A percentile compares a stretch with the other conserved stretches of the same genome.
phyloP scores from a whole-genome alignment of 2,797 vertebrate species.

The Coracias cyanogaster region DNA sequence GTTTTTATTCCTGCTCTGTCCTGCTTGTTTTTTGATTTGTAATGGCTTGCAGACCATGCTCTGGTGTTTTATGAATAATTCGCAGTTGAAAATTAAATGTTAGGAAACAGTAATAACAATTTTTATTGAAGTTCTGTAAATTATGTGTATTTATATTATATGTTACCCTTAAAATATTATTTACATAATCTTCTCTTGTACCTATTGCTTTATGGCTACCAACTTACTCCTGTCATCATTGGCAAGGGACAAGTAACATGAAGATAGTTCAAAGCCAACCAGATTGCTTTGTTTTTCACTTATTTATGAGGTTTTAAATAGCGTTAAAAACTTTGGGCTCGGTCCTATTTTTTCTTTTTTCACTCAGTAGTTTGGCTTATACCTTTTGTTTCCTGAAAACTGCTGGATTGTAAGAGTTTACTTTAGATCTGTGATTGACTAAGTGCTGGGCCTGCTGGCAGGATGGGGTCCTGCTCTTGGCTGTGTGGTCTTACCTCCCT shows the following conservation, averaged over 20 bases:
- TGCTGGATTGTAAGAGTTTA: neutral
- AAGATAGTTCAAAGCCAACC: neutral
- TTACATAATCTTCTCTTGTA: neutral
- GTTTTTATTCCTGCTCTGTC: neutral
- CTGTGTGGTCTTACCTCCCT: neutral
- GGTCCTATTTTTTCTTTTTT: neutral
- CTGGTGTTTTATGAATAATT: neutral
- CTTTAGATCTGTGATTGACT: neutral
- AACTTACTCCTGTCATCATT: neutral
- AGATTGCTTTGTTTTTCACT: conserved; percentile 13
- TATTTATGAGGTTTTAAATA: conserved; percentile 30
- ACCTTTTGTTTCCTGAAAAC: neutral
- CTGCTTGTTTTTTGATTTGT: neutral
- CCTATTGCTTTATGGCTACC: neutral
- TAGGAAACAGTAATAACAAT: neutral
- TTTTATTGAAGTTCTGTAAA: neutral
- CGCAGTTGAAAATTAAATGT: neutral
- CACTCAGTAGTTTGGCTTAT: neutral
- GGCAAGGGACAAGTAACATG: neutral
- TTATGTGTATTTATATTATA: neutral
- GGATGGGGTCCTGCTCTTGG: neutral
- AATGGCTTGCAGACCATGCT: neutral
- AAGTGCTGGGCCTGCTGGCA: neutral
- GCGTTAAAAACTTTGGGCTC: neutral
- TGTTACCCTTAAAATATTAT: neutral